Evolutionary conservation across 2,113 vertebrate genomes (phyloP).

Genomic region (Asarcornis scutulata): DNA sequence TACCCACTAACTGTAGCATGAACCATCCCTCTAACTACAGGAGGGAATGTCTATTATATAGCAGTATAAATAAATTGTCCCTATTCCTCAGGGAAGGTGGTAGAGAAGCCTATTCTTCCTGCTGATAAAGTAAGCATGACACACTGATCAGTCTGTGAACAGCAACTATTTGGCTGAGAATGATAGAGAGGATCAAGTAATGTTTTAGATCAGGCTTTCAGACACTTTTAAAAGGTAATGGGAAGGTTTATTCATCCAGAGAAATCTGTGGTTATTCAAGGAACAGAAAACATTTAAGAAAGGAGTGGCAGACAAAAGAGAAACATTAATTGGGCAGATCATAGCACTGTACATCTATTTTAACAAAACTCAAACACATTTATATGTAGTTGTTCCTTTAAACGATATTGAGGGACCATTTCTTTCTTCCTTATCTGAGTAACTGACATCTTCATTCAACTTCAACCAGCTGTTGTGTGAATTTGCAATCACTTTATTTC

Average conservation of each 20-base stretch:
- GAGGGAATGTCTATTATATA: neutral
- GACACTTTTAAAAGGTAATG: slow-evolving; percentile 23
- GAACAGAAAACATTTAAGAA: slow-evolving; percentile 35
- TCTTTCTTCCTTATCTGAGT: slow-evolving; percentile 58
- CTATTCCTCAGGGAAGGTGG: neutral
- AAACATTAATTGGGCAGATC: slow-evolving; percentile 41
- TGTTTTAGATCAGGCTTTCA: slow-evolving; percentile 27
- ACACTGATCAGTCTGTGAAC: neutral
- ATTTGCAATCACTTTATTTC: slow-evolving; percentile 58
- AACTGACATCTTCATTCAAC: slow-evolving; percentile 65
- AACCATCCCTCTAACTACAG: neutral
- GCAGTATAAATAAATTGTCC: neutral
- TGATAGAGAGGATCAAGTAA: neutral
- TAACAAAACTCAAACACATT: slow-evolving; percentile 40
- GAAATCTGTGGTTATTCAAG: slow-evolving; percentile 13
- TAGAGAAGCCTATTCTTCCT: neutral
- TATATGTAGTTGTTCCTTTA: slow-evolving; percentile 1
- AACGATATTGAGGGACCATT: slow-evolving; percentile 23
- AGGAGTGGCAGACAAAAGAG: neutral
- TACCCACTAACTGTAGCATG: neutral
- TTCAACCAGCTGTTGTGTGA: slow-evolving; percentile 52
- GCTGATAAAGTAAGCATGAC: neutral
- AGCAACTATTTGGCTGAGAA: neutral
- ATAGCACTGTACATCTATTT: slow-evolving; percentile 29
- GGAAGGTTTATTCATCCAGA: slow-evolving; percentile 8